Conservation (phyloP, 1,140 invertebrate species). For the Lepidurus apus region DNA sequence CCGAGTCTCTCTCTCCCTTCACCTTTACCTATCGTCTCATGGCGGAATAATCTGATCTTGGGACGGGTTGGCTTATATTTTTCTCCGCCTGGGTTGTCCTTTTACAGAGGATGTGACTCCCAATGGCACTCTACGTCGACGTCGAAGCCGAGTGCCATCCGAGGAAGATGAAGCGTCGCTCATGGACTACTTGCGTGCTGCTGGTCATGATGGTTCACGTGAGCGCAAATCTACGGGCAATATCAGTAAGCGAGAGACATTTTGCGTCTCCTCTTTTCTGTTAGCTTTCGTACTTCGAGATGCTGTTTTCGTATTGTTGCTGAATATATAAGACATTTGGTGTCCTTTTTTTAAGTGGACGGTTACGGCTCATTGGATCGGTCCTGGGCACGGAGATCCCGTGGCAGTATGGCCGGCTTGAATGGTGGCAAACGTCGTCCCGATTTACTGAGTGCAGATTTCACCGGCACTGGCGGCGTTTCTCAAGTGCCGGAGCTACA, state of each 20-base stretch:
- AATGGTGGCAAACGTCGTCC: slow-evolving; percentile 53
- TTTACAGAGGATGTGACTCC: slow-evolving; percentile 68
- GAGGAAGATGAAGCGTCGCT: slow-evolving; percentile 77
- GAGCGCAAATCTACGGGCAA: slow-evolving; percentile 81
- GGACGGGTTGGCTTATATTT: slow-evolving; percentile 23
- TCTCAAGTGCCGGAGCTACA: slow-evolving; percentile 23
- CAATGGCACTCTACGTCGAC: slow-evolving; percentile 72
- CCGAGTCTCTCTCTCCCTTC: background rate
- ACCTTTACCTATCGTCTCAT: background rate
- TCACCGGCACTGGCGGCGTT: slow-evolving; percentile 51
- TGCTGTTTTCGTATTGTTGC: background rate
- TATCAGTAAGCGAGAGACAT: slow-evolving; percentile 51
- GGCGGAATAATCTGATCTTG: slow-evolving; percentile 7
- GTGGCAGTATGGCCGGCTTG: slow-evolving; percentile 49
- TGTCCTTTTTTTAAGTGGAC: slow-evolving; percentile 33
- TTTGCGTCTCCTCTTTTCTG: slow-evolving; percentile 26
- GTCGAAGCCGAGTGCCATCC: slow-evolving; percentile 70
- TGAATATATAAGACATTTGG: background rate
- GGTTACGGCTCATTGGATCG: slow-evolving; percentile 58
- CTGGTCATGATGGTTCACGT: slow-evolving; percentile 63
- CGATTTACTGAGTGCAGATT: slow-evolving; percentile 63
- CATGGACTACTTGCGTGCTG: slow-evolving; percentile 72
- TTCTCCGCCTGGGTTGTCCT: background rate
- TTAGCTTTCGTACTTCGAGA: slow-evolving; percentile 27
- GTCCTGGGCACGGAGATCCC: slow-evolving; percentile 74